phyloP scores from a whole-genome alignment of 2,113 vertebrate genomes.

The Xyrauchen texanus region DNA sequence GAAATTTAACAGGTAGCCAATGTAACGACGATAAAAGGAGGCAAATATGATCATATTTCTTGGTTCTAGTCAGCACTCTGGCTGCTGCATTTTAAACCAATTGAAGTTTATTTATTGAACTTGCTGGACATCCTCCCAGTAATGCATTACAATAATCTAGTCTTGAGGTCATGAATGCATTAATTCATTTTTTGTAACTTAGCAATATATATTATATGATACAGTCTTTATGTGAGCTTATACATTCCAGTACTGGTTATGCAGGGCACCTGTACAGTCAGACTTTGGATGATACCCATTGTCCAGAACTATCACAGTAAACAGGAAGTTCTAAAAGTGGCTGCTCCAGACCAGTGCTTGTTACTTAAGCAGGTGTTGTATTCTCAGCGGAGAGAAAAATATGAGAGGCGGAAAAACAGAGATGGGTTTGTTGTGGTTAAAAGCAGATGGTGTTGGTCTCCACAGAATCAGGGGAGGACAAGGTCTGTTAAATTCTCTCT shows the following conservation, averaged over 20 bases:
- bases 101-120: too few species aligned
- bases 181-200: too few species aligned
- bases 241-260: background rate
- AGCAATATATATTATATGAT: too few species aligned
- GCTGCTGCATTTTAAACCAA: too few species aligned
- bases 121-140: too few species aligned
- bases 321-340: constrained; percentile 41
- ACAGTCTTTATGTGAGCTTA: too few species aligned
- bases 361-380: constrained; percentile 53
- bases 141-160: too few species aligned
- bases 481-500: constrained; percentile 46
- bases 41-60: too few species aligned
- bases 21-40: too few species aligned
- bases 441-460: constrained; percentile 55
- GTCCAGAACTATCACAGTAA: constrained; percentile 12
- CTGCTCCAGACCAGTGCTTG: constrained; percentile 20
- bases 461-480: constrained; percentile 42
- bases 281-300: background rate
- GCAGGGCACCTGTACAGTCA: background rate
- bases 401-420: constrained; percentile 46
- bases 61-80: too few species aligned
- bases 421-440: constrained; percentile 29
- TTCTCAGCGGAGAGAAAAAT: constrained; percentile 44
- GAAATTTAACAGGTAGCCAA: too few species aligned
- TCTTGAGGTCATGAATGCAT: too few species aligned